Evolutionary conservation across 2,113 vertebrate species (phyloP).

Genomic region (Machaerirhynchus nigripectus): DNA sequence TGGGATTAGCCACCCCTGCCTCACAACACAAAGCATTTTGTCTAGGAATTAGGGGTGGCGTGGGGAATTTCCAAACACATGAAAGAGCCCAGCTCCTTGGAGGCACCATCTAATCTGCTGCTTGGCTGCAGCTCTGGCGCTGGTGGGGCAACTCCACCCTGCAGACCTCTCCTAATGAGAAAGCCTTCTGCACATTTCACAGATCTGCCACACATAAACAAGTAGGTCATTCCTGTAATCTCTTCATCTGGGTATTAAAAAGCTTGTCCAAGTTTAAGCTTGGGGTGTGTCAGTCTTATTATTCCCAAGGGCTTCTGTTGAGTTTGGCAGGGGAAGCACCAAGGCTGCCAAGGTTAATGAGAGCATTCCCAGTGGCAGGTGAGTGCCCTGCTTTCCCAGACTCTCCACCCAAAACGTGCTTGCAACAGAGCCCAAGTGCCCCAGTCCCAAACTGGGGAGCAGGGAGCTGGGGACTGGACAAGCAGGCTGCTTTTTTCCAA

Average conservation of each 20-base stretch:
- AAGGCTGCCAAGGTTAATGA: not conserved
- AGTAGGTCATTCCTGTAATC: conserved; percentile 64
- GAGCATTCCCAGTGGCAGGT: not conserved
- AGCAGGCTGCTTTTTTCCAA: not conserved
- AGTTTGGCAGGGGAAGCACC: not conserved
- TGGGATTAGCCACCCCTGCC: not conserved
- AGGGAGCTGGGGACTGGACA: not conserved
- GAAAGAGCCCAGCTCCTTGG: not conserved
- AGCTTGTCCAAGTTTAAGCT: conserved; percentile 55
- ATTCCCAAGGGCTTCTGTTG: not conserved
- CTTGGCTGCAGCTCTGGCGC: not conserved
- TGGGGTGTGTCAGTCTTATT: conserved; percentile 47
- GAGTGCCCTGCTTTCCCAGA: not conserved
- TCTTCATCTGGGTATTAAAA: conserved; percentile 57
- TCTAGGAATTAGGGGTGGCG: not conserved
- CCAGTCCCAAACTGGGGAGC: not conserved
- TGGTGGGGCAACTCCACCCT: not conserved
- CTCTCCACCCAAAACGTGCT: not conserved
- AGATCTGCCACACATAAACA: conserved; percentile 1
- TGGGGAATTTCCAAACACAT: not conserved
- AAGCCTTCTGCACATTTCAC: conserved; percentile 21
- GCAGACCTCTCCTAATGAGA: conserved; percentile 7
- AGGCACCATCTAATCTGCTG: not conserved
- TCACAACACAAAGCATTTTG: not conserved
- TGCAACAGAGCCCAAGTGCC: not conserved